Conservation (phyloP, 1,140 invertebrate species). For the Platyscapa corneri region DNA sequence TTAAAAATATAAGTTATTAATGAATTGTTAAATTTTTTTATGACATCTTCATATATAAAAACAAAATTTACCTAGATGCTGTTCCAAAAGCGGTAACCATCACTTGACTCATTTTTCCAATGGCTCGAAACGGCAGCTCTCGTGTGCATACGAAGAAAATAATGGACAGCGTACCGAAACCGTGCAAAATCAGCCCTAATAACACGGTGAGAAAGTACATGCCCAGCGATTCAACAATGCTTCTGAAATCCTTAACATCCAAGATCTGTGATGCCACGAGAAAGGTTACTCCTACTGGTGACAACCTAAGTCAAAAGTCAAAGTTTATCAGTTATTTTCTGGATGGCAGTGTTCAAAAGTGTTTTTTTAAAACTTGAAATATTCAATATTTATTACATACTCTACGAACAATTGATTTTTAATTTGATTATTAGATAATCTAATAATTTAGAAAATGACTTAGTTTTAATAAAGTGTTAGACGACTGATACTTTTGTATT, state of each 20-base stretch:
- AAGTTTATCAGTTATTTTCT: neutral
- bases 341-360: neutral
- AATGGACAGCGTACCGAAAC: conserved; percentile 89
- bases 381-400: neutral
- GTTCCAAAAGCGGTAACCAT: conserved; percentile 94
- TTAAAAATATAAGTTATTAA: too few relatives aligned
- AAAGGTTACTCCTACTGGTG: conserved; percentile 93
- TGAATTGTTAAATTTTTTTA: too few relatives aligned
- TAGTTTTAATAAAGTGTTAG: too few relatives aligned
- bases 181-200: conserved; percentile 90
- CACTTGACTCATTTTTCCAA: conserved; percentile 90
- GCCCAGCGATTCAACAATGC: conserved; percentile 89
- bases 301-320: conserved; percentile 83
- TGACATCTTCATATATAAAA: too few relatives aligned
- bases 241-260: conserved; percentile 88
- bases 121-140: conserved; percentile 86
- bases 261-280: conserved; percentile 92
- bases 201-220: conserved; percentile 94
- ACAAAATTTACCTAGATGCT: conserved; percentile 83
- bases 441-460: too few relatives aligned
- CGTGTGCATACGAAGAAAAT: conserved; percentile 87
- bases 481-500: too few relatives aligned
- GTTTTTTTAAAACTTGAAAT: neutral
- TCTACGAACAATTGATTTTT: neutral
- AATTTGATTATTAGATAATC: neutral